A percentile compares a stretch with the other conserved stretches of the same genome.
These are phyloP conservation scores for Apotomis betuletana DNA, from an alignment of 2,888 invertebrate genomes.

Conservation along the genomic window DNA sequence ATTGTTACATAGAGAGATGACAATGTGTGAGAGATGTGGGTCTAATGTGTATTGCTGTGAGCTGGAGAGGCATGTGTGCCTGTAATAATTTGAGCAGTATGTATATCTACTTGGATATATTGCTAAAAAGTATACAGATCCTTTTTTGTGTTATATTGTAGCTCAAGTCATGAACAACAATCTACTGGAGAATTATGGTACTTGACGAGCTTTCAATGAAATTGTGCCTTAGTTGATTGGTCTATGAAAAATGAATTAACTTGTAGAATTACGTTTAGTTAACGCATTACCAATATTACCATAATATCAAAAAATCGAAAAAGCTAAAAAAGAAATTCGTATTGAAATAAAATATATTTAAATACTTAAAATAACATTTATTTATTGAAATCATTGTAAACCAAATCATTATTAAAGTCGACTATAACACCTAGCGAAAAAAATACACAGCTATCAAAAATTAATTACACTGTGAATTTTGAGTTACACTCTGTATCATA, in stretches of 20 bases:
- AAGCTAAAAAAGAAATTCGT: no score
- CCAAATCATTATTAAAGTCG: conserved; percentile 26
- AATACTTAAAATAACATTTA: conserved; percentile 24
- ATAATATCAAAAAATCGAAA: no score
- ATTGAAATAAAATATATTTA: conserved; percentile 18
- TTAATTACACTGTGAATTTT: conserved; percentile 32
- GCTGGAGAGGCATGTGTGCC: conserved; percentile 60
- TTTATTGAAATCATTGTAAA: conserved; percentile 30
- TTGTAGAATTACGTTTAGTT: no score
- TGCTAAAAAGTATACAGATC: no score
- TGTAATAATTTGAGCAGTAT: conserved; percentile 39
- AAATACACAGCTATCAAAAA: conserved; percentile 29
- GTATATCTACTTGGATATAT: not conserved
- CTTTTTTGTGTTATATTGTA: no score
- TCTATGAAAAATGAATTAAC: no score
- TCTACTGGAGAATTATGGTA: no score
- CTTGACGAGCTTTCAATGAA: no score
- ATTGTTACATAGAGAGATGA: conserved; percentile 59
- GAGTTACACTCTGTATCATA: conserved; percentile 5
- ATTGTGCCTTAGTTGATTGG: no score
- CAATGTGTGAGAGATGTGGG: conserved; percentile 76
- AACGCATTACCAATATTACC: no score
- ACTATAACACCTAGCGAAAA: conserved; percentile 17
- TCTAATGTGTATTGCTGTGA: conserved; percentile 58
- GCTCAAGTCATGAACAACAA: no score